These are phyloP conservation scores for Pluvialis apricaria DNA, from an alignment of 2,113 vertebrate species.

Conservation along the genomic window DNA sequence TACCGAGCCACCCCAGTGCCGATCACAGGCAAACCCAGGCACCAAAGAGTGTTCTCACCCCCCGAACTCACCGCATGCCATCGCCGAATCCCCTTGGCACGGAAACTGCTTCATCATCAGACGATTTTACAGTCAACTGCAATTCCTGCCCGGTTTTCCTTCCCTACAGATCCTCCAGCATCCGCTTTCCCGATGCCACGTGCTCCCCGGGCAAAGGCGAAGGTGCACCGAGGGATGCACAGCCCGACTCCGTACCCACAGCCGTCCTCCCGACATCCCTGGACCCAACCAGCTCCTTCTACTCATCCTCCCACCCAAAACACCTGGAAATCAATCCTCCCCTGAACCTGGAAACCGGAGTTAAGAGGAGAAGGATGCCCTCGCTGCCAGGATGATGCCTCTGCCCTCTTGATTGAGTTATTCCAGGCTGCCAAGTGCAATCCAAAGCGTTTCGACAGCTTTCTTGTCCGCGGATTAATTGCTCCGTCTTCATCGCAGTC, in stretches of 20 bases:
- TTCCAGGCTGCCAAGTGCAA: background rate
- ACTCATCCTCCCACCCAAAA: background rate
- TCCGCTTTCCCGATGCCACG: background rate
- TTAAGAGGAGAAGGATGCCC: background rate
- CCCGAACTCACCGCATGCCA: fast-evolving
- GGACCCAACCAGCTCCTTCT: background rate
- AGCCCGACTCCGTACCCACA: fast-evolving
- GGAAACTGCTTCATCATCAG: background rate
- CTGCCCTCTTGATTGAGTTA: background rate
- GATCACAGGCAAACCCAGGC: fast-evolving
- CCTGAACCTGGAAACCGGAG: fast-evolving
- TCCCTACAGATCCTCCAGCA: background rate
- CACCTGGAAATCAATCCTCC: fast-evolving
- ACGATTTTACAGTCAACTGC: background rate
- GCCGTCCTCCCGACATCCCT: background rate
- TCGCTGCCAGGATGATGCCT: background rate
- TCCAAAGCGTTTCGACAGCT: background rate
- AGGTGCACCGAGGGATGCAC: fast-evolving
- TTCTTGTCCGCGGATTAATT: background rate
- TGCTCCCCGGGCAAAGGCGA: background rate
- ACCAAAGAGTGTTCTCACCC: background rate
- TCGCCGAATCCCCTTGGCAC: fast-evolving
- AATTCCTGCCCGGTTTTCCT: background rate
- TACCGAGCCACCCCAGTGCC: fast-evolving
- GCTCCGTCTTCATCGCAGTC: background rate